phyloP scores from a whole-genome alignment of 2,797 vertebrate genomes.

The Clarias platycephalus region DNA sequence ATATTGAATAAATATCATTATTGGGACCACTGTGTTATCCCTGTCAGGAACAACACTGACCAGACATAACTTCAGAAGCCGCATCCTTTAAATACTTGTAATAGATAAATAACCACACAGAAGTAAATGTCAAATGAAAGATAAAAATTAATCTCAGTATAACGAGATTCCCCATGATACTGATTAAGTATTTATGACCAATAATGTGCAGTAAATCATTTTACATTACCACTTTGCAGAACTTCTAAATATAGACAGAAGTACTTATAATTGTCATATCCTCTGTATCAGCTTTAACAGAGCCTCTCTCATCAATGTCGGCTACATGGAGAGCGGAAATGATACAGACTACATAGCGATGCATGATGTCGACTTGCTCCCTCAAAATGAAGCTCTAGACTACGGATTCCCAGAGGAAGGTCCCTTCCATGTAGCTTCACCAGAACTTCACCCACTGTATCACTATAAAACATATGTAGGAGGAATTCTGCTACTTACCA shows the following conservation, averaged over 20 bases:
- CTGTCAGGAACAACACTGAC: background rate
- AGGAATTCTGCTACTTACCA: slow-evolving; percentile 93
- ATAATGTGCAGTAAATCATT: background rate
- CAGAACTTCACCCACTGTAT: slow-evolving; percentile 93
- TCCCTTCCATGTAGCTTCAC: slow-evolving; percentile 93
- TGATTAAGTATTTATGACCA: background rate
- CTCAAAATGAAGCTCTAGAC: slow-evolving; percentile 89
- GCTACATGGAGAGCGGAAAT: slow-evolving; percentile 90
- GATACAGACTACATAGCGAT: slow-evolving; percentile 97
- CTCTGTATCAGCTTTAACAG: slow-evolving; percentile 85
- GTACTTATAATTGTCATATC: background rate
- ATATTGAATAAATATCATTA: background rate
- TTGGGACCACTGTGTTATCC: background rate
- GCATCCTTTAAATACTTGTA: background rate
- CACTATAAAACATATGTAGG: slow-evolving; percentile 97
- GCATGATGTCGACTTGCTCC: slow-evolving; percentile 96
- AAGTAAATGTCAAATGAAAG: background rate
- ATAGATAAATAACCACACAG: background rate
- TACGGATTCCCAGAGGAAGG: slow-evolving; percentile 89
- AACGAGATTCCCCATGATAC: background rate
- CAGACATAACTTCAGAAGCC: background rate
- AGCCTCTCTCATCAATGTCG: slow-evolving; percentile 93
- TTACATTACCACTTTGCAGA: background rate
- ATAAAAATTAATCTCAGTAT: too few species aligned
- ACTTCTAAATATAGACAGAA: background rate